phyloP scores from a whole-genome alignment of 2,888 invertebrate genomes.

The Formica aserva region DNA sequence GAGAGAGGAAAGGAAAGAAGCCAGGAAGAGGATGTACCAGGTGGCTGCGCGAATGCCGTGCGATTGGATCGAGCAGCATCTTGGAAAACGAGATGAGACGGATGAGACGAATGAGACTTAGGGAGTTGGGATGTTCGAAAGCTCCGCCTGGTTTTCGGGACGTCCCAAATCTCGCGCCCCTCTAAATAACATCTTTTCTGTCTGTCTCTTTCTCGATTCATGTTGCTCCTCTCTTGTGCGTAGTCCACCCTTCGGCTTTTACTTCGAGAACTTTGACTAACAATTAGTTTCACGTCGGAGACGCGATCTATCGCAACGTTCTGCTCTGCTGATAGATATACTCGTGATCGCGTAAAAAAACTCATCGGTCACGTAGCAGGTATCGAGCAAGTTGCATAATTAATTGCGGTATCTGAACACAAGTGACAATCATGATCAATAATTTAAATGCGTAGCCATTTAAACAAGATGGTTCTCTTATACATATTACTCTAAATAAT shows the following conservation, averaged over 20 bases:
- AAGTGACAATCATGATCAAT: slow-evolving; percentile 3
- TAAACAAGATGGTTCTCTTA: background rate
- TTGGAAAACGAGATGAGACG: slow-evolving; percentile 68
- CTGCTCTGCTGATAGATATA: slow-evolving; percentile 28
- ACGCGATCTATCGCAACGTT: slow-evolving; percentile 61
- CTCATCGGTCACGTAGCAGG: slow-evolving; percentile 10
- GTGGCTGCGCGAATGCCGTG: slow-evolving; percentile 79
- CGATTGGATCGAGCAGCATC: slow-evolving; percentile 70
- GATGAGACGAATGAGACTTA: slow-evolving; percentile 59
- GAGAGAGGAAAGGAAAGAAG: slow-evolving; percentile 13
- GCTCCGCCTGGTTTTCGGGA: slow-evolving; percentile 80
- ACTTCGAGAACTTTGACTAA: slow-evolving; percentile 74
- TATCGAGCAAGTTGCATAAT: slow-evolving; percentile 20
- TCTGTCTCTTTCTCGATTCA: slow-evolving; percentile 39
- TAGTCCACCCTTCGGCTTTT: slow-evolving; percentile 60
- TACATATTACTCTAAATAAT: background rate
- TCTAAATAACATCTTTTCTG: slow-evolving; percentile 41
- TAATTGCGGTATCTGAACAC: background rate
- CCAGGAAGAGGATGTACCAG: slow-evolving; percentile 76
- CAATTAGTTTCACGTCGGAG: slow-evolving; percentile 81
- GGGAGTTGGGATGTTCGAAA: slow-evolving; percentile 60
- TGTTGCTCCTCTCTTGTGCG: slow-evolving; percentile 42
- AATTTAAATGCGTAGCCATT: background rate
- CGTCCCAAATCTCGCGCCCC: slow-evolving; percentile 73
- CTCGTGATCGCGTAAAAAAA: slow-evolving; percentile 11